phyloP scores from a whole-genome alignment of 2,113 vertebrate genomes.

The Amblyornis subalaris region DNA sequence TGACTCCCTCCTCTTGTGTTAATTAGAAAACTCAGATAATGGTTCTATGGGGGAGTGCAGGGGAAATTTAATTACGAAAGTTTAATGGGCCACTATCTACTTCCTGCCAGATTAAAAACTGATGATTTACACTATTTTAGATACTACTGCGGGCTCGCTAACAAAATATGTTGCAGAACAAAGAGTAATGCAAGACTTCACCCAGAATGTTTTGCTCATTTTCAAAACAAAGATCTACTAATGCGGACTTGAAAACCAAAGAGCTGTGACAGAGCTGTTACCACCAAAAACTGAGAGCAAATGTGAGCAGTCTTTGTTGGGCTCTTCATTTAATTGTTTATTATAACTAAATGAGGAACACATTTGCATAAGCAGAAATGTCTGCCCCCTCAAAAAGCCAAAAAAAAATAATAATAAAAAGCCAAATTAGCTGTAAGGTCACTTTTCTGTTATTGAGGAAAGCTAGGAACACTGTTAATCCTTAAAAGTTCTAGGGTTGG shows the following conservation, averaged over 20 bases:
- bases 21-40: conserved; percentile 98
- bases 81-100: conserved; percentile 91
- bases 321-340: background rate
- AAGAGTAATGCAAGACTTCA: conserved; percentile 56
- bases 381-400: background rate
- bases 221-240: background rate
- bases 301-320: background rate
- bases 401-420: background rate
- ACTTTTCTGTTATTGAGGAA: background rate
- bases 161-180: conserved; percentile 72
- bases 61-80: conserved; percentile 94
- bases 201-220: conserved; percentile 8
- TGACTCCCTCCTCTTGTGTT: conserved; percentile 96
- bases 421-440: background rate
- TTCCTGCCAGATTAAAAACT: conserved; percentile 88
- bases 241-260: background rate
- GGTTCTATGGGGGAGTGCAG: conserved; percentile 88
- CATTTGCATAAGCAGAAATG: background rate
- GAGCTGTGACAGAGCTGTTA: background rate
- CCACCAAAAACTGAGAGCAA: background rate
- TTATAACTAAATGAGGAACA: background rate
- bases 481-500: background rate
- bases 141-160: conserved; percentile 61
- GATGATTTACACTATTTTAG: conserved; percentile 87
- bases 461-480: background rate